Evolutionary conservation across 2,113 vertebrate species (phyloP), one percentile per base, ranked within the genome.

Genomic region (Pluvialis apricaria): DNA sequence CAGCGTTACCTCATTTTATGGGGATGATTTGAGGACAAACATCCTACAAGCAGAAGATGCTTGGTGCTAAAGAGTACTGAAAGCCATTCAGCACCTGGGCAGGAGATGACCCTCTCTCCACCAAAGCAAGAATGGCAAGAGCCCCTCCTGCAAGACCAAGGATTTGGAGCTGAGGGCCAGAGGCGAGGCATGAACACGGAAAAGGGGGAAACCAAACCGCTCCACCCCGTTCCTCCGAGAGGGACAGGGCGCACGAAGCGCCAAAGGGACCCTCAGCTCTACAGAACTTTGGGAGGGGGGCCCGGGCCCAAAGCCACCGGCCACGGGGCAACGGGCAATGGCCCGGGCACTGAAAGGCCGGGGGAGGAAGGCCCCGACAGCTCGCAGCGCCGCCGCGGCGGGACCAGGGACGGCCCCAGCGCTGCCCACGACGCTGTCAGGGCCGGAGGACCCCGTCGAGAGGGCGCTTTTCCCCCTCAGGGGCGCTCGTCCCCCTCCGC

Each of bases 401-500:
- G 19, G 19, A 9, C 52, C 11, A 6, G 5, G 10, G 11, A 4
- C 45, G 15, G 40, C 11, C 47, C 31, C 29, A 15, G 13, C 29
- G 16, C 19, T 38, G 13, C 38, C 19, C 3, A 38, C 10, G 2
- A 6, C 34, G 15, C 28, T 5, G 12, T 9, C 51, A 11, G 4
- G 55, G 9, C 5, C 14, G 18, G 13, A 8, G 5, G 32, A 22
- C 5, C 12, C 7, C 15, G 1, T 1, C 8, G 0, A 4, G 9
- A 12, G 0, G 4, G 1, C 1, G 5, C 24, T 17, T 18, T 3
- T 0, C 0, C 6, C 11, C 10, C 10, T 13, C 14, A 8, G 6
- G 3, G 3, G 9, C 31, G 0, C n/a, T 1, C 8, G 3, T 0
- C 3, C 0, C 12, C 1, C 2, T 1, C 28, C 11, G 2, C 5